These are phyloP conservation scores for Anser cygnoides DNA, from an alignment of 2,113 vertebrate genomes.

Conservation along the genomic window DNA sequence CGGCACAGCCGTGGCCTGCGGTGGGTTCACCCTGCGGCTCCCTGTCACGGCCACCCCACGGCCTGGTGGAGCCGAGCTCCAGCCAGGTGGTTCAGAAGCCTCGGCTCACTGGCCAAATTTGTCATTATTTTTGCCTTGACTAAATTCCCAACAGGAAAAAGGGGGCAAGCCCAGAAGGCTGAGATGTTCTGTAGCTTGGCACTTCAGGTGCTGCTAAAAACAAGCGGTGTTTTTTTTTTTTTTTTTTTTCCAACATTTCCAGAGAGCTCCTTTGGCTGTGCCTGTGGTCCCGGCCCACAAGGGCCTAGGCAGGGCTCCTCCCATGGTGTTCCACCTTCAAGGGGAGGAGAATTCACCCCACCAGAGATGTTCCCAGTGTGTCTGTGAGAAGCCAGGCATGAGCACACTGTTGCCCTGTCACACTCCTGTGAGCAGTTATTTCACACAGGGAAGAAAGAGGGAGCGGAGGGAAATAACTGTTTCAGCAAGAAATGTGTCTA, in stretches of 20 bases:
- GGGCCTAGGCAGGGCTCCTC: background rate
- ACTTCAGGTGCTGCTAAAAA: background rate
- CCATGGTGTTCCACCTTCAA: background rate
- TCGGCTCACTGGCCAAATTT: fast-evolving
- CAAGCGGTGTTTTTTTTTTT: too few species aligned
- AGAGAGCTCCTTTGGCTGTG: background rate
- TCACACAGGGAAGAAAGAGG: background rate
- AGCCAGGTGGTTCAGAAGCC: background rate
- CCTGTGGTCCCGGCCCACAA: background rate
- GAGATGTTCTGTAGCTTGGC: background rate
- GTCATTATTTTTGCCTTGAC: background rate
- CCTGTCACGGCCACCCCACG: background rate
- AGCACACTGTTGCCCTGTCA: background rate
- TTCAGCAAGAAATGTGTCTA: slow-evolving; percentile 2
- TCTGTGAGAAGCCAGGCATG: background rate
- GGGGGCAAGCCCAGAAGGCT: background rate
- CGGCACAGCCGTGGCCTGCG: fast-evolving
- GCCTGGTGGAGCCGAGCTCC: background rate
- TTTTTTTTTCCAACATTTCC: background rate
- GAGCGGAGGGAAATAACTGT: background rate
- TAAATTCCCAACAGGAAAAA: background rate
- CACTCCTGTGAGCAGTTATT: background rate
- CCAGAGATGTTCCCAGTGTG: background rate
- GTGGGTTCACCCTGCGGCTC: fast-evolving
- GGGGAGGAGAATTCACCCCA: background rate